A percentile compares a stretch with the other conserved stretches of the same genome.
These are phyloP conservation scores for Harpagoxenus sublaevis DNA, from an alignment of 2,888 invertebrate species.

Conservation along the genomic window DNA sequence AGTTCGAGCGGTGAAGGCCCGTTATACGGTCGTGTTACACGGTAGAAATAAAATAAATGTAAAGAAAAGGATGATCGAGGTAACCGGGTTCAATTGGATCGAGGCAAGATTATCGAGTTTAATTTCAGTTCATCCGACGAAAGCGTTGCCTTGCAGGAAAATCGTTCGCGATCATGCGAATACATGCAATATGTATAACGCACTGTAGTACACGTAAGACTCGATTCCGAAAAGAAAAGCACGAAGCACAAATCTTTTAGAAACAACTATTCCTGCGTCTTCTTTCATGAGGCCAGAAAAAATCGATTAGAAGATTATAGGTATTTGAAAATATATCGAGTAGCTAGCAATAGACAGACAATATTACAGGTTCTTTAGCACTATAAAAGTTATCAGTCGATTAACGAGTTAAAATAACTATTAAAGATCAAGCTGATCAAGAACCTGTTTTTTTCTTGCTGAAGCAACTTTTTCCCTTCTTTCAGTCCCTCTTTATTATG, in stretches of 20 bases:
- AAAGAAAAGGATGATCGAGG: background rate
- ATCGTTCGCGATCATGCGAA: background rate
- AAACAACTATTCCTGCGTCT: background rate
- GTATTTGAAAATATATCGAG: background rate
- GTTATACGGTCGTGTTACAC: slow-evolving; percentile 25
- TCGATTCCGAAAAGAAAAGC: background rate
- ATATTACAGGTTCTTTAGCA: background rate
- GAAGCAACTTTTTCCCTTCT: background rate
- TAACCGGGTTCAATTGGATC: slow-evolving; percentile 25
- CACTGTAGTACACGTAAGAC: background rate
- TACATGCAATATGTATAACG: background rate
- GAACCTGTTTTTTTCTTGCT: background rate
- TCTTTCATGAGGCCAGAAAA: background rate
- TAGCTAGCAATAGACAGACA: background rate
- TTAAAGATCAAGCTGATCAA: background rate
- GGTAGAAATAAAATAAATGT: slow-evolving; percentile 39
- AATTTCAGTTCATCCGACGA: slow-evolving; percentile 28
- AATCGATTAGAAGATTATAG: background rate
- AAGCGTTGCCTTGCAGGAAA: slow-evolving; percentile 15
- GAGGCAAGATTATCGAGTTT: slow-evolving; percentile 32
- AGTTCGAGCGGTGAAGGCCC: slow-evolving; percentile 15
- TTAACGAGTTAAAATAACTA: background rate
- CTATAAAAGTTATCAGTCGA: background rate
- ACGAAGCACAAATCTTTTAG: background rate
- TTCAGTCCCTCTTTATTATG: background rate